Conservation (phyloP, 2,797 vertebrate species). For the Gadopsis bispinosus region DNA sequence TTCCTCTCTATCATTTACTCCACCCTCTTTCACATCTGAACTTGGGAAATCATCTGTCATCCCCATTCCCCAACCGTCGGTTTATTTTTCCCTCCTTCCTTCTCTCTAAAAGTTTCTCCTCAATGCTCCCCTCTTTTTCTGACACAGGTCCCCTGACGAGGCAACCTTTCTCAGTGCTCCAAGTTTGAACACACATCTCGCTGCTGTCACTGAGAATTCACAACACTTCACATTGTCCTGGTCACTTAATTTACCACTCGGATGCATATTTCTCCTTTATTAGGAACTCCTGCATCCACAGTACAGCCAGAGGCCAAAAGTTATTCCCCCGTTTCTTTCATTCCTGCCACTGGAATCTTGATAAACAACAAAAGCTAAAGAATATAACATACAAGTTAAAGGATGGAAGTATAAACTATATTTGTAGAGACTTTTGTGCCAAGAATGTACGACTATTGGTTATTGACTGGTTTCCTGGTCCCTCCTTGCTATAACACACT, state of each 20-base stretch:
- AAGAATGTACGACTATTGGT: conserved; percentile 12
- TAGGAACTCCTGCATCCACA: conserved; percentile 56
- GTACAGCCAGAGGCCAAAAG: conserved; percentile 43
- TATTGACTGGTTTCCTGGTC: conserved; percentile 31
- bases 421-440: neutral
- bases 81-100: conserved; percentile 61
- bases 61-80: neutral
- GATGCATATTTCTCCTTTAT: conserved; percentile 71
- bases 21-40: conserved; percentile 64
- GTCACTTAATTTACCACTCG: conserved; percentile 52
- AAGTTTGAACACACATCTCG: conserved; percentile 45
- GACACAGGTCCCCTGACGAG: conserved; percentile 49
- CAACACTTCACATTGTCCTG: conserved; percentile 51
- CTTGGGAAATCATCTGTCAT: conserved; percentile 64
- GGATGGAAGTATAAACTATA: neutral
- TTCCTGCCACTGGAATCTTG: neutral
- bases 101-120: conserved; percentile 52
- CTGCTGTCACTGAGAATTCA: conserved; percentile 54
- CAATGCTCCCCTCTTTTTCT: conserved; percentile 2
- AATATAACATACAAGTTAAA: neutral
- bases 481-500: conserved; percentile 23
- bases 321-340: conserved; percentile 16
- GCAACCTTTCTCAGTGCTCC: conserved; percentile 54
- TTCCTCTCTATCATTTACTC: conserved; percentile 55
- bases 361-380: neutral